Percentiles rank a stretch among this genome's conserved stretches.
phyloP scores from a whole-genome alignment of 2,888 invertebrate genomes.

The Dilophus febrilis region DNA sequence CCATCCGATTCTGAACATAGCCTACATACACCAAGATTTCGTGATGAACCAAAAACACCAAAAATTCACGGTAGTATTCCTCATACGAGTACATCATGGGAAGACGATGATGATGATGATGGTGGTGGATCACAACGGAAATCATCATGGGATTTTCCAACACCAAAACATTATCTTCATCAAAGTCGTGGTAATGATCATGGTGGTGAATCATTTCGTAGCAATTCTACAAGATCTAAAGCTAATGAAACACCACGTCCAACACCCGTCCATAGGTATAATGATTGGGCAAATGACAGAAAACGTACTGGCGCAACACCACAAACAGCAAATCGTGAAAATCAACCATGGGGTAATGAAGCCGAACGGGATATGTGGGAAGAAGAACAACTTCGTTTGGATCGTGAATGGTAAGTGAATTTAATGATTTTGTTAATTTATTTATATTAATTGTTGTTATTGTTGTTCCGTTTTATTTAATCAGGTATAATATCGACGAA shows the following conservation, averaged over 20 bases:
- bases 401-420: constrained; percentile 77
- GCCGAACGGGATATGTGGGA: constrained; percentile 74
- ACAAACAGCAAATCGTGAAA: constrained; percentile 14
- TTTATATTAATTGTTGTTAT: background rate
- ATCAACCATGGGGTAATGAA: constrained; percentile 40
- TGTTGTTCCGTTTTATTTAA: no score
- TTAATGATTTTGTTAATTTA: background rate
- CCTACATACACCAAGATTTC: constrained; percentile 41
- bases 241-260: constrained; percentile 60
- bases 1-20: constrained; percentile 18
- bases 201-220: constrained; percentile 24
- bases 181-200: constrained; percentile 27
- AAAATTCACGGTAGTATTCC: constrained; percentile 43
- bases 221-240: constrained; percentile 19
- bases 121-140: constrained; percentile 38
- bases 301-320: constrained; percentile 50
- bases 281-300: constrained; percentile 55
- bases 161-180: constrained; percentile 51
- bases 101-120: constrained; percentile 51
- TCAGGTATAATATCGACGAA: constrained; percentile 73
- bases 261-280: constrained; percentile 69
- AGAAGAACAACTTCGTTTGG: constrained; percentile 74
- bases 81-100: constrained; percentile 33
- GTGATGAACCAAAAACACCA: constrained; percentile 78
- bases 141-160: constrained; percentile 88